Base-by-base conservation (phyloP, 2,113 vertebrate species). In the Nothoprocta perdicaria region DNA sequence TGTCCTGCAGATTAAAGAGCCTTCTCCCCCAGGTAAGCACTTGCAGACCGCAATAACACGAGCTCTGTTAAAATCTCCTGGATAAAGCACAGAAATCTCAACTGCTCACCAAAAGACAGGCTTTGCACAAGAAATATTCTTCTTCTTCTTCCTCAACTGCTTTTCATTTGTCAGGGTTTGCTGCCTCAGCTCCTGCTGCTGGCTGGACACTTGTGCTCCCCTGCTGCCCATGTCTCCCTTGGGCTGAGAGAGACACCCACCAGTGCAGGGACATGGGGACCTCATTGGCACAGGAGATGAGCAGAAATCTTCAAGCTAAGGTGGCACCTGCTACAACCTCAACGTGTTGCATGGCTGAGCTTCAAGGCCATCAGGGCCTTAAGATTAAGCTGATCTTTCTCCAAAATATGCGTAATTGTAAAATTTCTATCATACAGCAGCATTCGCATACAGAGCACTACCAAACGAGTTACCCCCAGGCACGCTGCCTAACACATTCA, bases 281-380 rank as follows among this genome's bases (percentile, higher is more conserved):
- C 23, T 66, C 19, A 21, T 22, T 12, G 46, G 14, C 29, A 21
- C 2, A 21, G 5, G 31, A 31, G 24, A 26, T 14, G 23, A 46
- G 46, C 40, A 55, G 13, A 76, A 55, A 76, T 7, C 9, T 55
- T 50, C 14, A 11, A 17, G 5, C 55, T 48, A 2, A 4, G 18
- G 40, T 14, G 8, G 46, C 15, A 33, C 5, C 35, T 8, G 19
- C 21, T 8, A 14, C 14, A 33, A 33, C 27, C 58, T 73, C 67
- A 4, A 8, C 0, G 7, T 6, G 9, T 8, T 38, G 22, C 9
- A 18, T 1, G 22, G 52, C 19, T 10, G 31, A 61, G 14, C 53
- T 75, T 61, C n/a, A 12, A n/a, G 14, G 16, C 21, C 12, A 31
- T 2, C 1, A 29, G 0, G 3, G 5, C 43, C 53, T 17, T 4